Percentiles rank a stretch among this genome's conserved stretches.
phyloP scores from a whole-genome alignment of 2,888 invertebrate species.

The Agonopterix arenella region DNA sequence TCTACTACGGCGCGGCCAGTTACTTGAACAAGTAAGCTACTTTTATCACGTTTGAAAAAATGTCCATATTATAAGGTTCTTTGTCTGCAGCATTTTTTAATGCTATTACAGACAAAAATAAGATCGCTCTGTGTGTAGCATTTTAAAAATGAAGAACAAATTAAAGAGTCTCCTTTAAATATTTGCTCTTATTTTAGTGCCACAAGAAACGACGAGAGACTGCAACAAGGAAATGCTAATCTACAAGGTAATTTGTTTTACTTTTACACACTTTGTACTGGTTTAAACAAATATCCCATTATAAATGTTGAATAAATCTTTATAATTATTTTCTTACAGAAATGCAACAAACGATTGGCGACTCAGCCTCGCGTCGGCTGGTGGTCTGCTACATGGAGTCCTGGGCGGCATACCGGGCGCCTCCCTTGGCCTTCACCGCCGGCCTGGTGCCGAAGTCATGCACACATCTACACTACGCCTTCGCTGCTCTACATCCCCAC shows the following conservation, averaged over 20 bases:
- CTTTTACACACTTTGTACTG: conserved; percentile 4
- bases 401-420: conserved; percentile 80
- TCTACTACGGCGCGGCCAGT: conserved; percentile 65
- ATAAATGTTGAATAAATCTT: neutral
- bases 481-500: conserved; percentile 82
- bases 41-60: neutral
- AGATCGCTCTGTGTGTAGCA: too few relatives aligned
- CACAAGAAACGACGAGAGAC: conserved; percentile 48
- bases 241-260: conserved; percentile 45
- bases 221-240: conserved; percentile 64
- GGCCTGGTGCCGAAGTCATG: conserved; percentile 81
- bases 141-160: too few relatives aligned
- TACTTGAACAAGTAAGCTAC: conserved; percentile 54
- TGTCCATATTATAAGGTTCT: too few relatives aligned
- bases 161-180: too few relatives aligned
- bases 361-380: conserved; percentile 38
- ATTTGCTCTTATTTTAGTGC: conserved; percentile 26
- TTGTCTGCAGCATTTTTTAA: too few relatives aligned
- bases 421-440: conserved; percentile 81
- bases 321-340: conserved; percentile 26
- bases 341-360: conserved; percentile 56
- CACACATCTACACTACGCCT: conserved; percentile 85
- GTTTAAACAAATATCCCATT: neutral
- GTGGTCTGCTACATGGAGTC: conserved; percentile 85
- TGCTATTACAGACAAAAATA: too few relatives aligned